Evolutionary conservation across 2,113 vertebrate genomes (phyloP), one percentile per base, ranked within the genome.

Genomic region (Archilochus colubris): DNA sequence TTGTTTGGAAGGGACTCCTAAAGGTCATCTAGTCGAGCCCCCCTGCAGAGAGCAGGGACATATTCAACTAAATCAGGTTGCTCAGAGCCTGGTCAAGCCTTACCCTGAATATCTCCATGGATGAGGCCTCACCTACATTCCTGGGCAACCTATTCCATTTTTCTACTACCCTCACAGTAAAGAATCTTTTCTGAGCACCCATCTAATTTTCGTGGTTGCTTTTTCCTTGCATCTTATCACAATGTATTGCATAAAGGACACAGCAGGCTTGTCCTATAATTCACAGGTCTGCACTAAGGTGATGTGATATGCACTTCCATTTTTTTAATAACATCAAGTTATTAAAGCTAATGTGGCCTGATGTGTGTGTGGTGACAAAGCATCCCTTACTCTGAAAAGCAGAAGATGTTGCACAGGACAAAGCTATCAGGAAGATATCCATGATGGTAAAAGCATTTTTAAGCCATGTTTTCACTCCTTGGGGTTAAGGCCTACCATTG

Each of bases 141-240:
- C 40, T 40, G 40, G 40, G 40, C 40, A 40, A 40, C 40, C 40
- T 40, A 10, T 40, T 40, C 40, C 40, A 13, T 40, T 12, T 40
- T 40, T 40, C 40, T 40, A 40, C 40, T 40, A 40, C 40, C 40
- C 40, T 40, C 40, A 40, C 40, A 40, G 40, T 40, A 40, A 40
- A 40, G 40, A 40, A 40, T 11, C 12, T 40, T 40, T 40, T 40
- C 40, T 40, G 40, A 40, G 40, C 40, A 40, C 40, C 40, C 40
- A 40, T 40, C 46, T 19, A 46, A 74, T 17, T 63, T 31, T 62
- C 28, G 2, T 54, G 14, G 7, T 3, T 21, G 9, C 33, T 38
- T 20, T 16, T 40, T 6, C 10, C 10, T 72, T 1, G 1, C 0
- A 0, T 66, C 9, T 66, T 70, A 59, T 24, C 43, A 72, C 31